Base-by-base conservation (phyloP, 2,797 vertebrate genomes). In the Petrocephalus schoutedeni region DNA sequence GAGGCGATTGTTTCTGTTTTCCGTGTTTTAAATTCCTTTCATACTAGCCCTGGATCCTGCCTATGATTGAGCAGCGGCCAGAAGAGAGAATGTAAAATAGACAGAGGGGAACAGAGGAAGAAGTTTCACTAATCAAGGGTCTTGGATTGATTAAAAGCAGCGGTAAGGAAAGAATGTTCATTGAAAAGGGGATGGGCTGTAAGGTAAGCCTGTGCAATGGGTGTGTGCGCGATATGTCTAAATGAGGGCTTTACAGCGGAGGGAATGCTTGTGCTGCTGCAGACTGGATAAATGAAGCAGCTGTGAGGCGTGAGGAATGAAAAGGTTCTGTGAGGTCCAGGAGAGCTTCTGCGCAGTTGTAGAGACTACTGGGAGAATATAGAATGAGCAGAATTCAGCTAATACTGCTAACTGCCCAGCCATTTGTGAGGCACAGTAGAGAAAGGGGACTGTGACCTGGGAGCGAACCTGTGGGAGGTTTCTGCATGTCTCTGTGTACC, bases 11-110 rank as follows among this genome's bases (percentile, higher is more conserved):
- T 91, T 93, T 92, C 91, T 91, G 88, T 90, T 90, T 89, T 88
- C 64, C 86, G 74, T 91, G 88, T 83, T 92, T 91, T 89, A 90
- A 92, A 93, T 94, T 94, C 93, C 92, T 91, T 90, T 92, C 92
- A 91, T 94, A 92, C 91, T 91, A 89, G 89, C 89, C 85, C 88
- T 86, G 80, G 87, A 90, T 91, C 87, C 89, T 92, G 91, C 90
- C 90, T 45, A 21, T 67, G 41, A 85, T 89, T 92, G 91, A 89
- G 59, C 87, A 74, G 82, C 74, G 89, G 87, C 74, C 87, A 90
- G 71, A 89, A 89, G 41, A 86, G 36, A 32, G 28, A 84, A 28
- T 54, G 53, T 87, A 61, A 89, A 28, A 28, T 64, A 82, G 83
- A 85, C 56, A 57, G 86, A 45, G 67, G 28, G 45, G 19, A 56